These are phyloP conservation scores for Teleogryllus oceanicus DNA, from an alignment of 2,888 invertebrate genomes.

Conservation along the genomic window DNA sequence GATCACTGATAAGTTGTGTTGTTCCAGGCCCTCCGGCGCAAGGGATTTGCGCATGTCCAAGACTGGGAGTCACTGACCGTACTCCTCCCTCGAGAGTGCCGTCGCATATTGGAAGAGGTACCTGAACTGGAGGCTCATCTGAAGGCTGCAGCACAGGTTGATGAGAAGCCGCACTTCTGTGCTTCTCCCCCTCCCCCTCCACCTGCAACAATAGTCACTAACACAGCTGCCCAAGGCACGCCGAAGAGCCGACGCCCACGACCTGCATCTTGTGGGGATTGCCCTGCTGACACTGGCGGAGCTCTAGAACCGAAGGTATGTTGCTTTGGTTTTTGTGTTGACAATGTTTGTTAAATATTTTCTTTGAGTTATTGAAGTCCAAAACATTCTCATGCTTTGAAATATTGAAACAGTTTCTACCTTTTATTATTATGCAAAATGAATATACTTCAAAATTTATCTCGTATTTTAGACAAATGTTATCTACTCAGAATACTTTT, in stretches of 20 bases:
- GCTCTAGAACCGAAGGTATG: conserved; percentile 22
- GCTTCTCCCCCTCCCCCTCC: conserved; percentile 50
- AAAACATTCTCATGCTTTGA: no score
- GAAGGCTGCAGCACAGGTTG: conserved; percentile 56
- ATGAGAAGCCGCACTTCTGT: conserved; percentile 57
- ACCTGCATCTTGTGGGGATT: conserved; percentile 29
- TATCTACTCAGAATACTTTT: no score
- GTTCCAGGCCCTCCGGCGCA: conserved; percentile 69
- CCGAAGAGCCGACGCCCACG: conserved; percentile 3
- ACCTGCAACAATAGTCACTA: not conserved
- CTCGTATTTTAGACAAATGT: no score
- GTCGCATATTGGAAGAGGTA: conserved; percentile 71
- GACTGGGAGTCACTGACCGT: conserved; percentile 93
- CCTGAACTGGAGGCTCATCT: conserved; percentile 70
- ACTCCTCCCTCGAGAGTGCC: conserved; percentile 79
- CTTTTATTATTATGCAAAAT: no score
- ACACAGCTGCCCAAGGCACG: not conserved
- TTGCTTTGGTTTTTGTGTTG: not conserved
- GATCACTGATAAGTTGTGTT: no score
- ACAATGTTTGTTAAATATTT: no score
- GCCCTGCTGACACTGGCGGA: conserved; percentile 12
- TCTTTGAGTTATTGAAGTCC: no score
- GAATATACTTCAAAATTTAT: no score
- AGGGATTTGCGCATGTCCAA: conserved; percentile 78
- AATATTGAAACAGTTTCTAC: no score